Evolutionary conservation across 1,140 invertebrate genomes (phyloP), one percentile per base, ranked within the genome.

Genomic region (Proctacanthus coquilletti): DNA sequence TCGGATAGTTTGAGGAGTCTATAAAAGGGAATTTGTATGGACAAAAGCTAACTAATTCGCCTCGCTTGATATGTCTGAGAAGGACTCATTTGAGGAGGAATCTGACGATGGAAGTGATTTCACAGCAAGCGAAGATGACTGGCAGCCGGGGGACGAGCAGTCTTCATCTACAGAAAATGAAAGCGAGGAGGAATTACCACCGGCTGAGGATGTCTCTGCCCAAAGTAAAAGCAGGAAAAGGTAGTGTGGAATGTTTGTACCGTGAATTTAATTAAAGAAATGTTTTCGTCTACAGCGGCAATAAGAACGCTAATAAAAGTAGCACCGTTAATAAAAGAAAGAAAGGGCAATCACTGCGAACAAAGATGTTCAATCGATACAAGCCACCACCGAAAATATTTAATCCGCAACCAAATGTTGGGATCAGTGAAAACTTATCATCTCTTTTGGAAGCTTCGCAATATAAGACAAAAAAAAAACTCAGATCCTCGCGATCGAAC

Each of bases 281-380:
- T 18, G 19, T 34, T 34, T 18, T n/a, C n/a, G n/a, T n/a, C n/a
- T n/a, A n/a, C n/a, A n/a, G n/a, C n/a, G n/a, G n/a, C n/a, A n/a
- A n/a, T n/a, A n/a, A n/a, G n/a, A n/a, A n/a, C n/a, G n/a, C n/a
- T n/a, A n/a, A n/a, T n/a, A n/a, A n/a, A n/a, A n/a, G n/a, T n/a
- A n/a, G n/a, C n/a, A n/a, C n/a, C n/a, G 33, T 20, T 6, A 15
- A 34, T 5, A 9, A 21, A 36, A 21, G 21, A n/a, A n/a, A 21
- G 4, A 15, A 36, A n/a, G 52, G 52, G 0, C 51, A 55, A 34
- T 57, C 55, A n/a, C 27, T 58, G 33, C 52, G 55, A 13, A 46
- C 52, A 21, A 58, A 57, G 39, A 40, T 58, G 2, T 58, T 53
- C 41, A 58, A 58, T 31, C 55, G 56, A 38, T 58, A 56, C 35